phyloP scores from a whole-genome alignment of 2,888 invertebrate species.

The Orchestes rusci region DNA sequence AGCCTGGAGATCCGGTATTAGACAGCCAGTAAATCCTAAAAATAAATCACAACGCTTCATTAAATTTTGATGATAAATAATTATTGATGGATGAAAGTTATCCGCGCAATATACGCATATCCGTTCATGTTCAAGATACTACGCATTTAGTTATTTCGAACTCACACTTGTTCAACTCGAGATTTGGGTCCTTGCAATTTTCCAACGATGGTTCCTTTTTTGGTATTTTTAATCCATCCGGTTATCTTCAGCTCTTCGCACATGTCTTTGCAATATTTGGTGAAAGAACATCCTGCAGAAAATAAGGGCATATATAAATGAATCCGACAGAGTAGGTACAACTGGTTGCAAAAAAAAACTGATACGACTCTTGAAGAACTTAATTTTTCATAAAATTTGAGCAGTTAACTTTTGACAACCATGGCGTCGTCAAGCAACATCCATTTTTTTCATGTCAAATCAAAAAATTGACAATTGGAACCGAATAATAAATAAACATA shows the following conservation, averaged over 20 bases:
- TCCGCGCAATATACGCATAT: not conserved
- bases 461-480: too few species aligned
- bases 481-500: too few species aligned
- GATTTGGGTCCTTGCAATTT: conserved; percentile 78
- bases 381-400: not conserved
- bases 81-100: not conserved
- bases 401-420: too few species aligned
- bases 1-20: conserved; percentile 75
- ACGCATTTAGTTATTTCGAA: too few species aligned
- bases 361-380: conserved; percentile 1
- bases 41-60: conserved; percentile 16
- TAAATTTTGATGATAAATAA: not conserved
- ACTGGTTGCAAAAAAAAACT: too few species aligned
- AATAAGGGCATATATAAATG: too few species aligned
- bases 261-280: conserved; percentile 79
- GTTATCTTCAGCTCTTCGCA: conserved; percentile 65
- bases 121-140: too few species aligned
- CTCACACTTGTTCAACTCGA: conserved; percentile 78
- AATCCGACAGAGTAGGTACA: too few species aligned
- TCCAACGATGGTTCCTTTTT: conserved; percentile 80
- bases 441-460: too few species aligned
- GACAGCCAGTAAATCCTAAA: conserved; percentile 76
- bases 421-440: too few species aligned
- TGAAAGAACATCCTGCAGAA: conserved; percentile 73
- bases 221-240: conserved; percentile 92